A percentile compares a stretch with the other conserved stretches of the same genome.
Evolutionary conservation across 1,140 invertebrate genomes (phyloP).

Genomic region (Drosophila nannoptera): DNA sequence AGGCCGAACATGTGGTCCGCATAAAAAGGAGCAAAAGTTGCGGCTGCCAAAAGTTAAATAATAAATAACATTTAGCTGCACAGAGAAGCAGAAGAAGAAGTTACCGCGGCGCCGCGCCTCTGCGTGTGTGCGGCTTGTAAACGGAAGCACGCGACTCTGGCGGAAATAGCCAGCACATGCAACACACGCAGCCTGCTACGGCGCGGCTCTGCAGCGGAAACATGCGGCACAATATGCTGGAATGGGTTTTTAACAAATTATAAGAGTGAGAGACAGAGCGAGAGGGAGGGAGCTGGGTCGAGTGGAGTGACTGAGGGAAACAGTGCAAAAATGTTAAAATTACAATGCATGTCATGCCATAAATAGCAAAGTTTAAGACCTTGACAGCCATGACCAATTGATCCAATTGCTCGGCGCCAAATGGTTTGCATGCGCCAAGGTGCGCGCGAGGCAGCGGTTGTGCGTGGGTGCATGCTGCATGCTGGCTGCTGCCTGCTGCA

Average conservation of each 20-base stretch:
- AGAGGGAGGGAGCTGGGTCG: neutral
- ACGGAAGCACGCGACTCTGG: constrained; percentile 68
- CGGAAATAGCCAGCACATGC: constrained; percentile 73
- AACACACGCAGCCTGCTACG: constrained; percentile 51
- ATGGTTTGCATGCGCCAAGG: constrained; percentile 58
- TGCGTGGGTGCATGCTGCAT: constrained; percentile 14
- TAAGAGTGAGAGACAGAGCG: constrained; percentile 21
- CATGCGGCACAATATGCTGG: constrained; percentile 21
- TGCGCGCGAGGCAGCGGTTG: constrained; percentile 19
- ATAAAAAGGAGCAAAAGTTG: constrained; percentile 47
- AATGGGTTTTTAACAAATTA: constrained; percentile 65
- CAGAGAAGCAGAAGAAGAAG: constrained; percentile 28
- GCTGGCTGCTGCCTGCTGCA: too few species aligned
- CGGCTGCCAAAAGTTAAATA: constrained; percentile 67
- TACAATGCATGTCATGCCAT: constrained; percentile 70
- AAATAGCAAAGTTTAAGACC: constrained; percentile 71
- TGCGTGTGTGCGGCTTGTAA: constrained; percentile 48
- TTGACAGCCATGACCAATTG: constrained; percentile 74
- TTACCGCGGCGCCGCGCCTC: constrained; percentile 26
- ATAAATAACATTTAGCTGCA: constrained; percentile 73
- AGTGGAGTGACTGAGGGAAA: too few species aligned
- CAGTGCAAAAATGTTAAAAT: constrained; percentile 34
- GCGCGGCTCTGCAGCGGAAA: constrained; percentile 18
- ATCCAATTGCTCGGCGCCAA: constrained; percentile 58
- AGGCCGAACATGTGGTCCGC: constrained; percentile 47